Evolutionary conservation across 2,797 vertebrate genomes (phyloP).

Genomic region (Spheniscus humboldti): DNA sequence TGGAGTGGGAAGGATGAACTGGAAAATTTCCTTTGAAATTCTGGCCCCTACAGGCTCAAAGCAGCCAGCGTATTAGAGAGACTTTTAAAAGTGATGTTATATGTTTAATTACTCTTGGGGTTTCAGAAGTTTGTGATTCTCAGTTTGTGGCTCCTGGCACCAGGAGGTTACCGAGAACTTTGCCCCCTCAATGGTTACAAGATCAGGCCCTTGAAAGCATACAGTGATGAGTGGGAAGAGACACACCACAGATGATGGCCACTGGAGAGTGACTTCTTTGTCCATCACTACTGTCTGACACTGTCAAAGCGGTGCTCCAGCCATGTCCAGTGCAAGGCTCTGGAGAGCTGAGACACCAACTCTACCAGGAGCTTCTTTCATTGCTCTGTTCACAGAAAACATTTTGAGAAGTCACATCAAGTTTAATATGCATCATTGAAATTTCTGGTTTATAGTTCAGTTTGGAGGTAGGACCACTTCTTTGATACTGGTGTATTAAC

Average conservation of each 20-base stretch:
- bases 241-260: neutral
- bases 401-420: neutral
- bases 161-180: neutral
- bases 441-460: neutral
- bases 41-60: constrained; percentile 28
- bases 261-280: neutral
- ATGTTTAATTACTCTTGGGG: neutral
- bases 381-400: neutral
- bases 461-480: neutral
- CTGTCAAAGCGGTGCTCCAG: neutral
- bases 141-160: neutral
- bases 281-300: accelerated
- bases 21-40: neutral
- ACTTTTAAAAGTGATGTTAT: neutral
- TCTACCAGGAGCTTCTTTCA: neutral
- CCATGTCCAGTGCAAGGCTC: neutral
- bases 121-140: neutral
- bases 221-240: neutral
- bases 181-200: neutral
- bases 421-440: too few species aligned
- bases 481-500: neutral
- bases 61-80: neutral
- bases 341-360: neutral
- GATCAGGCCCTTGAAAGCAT: neutral
- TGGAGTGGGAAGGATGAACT: neutral